Percentiles rank a stretch among this genome's conserved stretches.
These are phyloP conservation scores for Drosophila testacea DNA, from an alignment of 2,888 invertebrate genomes.

Conservation along the genomic window DNA sequence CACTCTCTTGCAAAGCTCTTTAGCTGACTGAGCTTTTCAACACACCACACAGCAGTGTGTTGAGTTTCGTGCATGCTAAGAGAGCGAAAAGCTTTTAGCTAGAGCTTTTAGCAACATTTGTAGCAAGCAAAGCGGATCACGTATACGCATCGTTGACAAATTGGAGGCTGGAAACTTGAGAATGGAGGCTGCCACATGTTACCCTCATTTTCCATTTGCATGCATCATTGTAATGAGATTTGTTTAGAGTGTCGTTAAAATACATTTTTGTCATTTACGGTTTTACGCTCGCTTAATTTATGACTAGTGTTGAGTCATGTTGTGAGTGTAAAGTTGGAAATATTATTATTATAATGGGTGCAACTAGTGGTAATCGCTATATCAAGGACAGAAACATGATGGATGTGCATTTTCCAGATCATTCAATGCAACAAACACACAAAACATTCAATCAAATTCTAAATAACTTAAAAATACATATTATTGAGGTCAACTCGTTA, in stretches of 20 bases:
- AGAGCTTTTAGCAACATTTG: slow-evolving; percentile 38
- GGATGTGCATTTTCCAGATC: neutral
- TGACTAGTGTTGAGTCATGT: slow-evolving; percentile 29
- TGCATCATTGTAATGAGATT: slow-evolving; percentile 26
- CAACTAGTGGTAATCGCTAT: slow-evolving; percentile 20
- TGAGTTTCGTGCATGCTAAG: slow-evolving; percentile 52
- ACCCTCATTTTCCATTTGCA: slow-evolving; percentile 16
- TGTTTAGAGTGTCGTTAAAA: slow-evolving; percentile 23
- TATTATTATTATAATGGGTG: slow-evolving; percentile 8
- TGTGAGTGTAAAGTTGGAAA: neutral
- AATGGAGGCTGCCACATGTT: slow-evolving; percentile 12
- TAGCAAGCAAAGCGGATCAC: slow-evolving; percentile 18
- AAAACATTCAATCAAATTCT: slow-evolving; percentile 8
- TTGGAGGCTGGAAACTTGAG: slow-evolving; percentile 11
- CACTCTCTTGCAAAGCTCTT: slow-evolving; percentile 27
- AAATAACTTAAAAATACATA: slow-evolving; percentile 2
- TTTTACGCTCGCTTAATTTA: slow-evolving; percentile 50
- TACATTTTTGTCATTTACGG: slow-evolving; percentile 28
- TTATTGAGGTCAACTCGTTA: slow-evolving; percentile 41
- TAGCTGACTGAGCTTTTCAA: slow-evolving; percentile 62
- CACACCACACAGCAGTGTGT: slow-evolving; percentile 58
- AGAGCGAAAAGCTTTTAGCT: slow-evolving; percentile 38
- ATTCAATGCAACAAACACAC: neutral
- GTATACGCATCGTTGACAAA: slow-evolving; percentile 19
- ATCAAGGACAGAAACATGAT: slow-evolving; percentile 30